A percentile compares a stretch with the other conserved stretches of the same genome.
Conservation (phyloP, 2,888 invertebrate species). For the Epiblema foenella region DNA sequence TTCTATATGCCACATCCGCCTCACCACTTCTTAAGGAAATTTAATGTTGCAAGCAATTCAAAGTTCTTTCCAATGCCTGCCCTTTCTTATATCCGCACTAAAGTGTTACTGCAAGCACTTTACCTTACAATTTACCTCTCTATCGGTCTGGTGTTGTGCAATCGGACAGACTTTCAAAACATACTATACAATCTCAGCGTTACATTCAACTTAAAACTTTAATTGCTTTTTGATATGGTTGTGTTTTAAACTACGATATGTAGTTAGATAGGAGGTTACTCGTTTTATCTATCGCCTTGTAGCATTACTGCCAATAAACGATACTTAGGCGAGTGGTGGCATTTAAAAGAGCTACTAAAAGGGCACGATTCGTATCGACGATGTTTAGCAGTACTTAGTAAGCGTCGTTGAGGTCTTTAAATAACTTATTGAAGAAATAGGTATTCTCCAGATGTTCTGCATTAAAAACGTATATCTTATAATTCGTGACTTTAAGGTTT, state of each 20-base stretch:
- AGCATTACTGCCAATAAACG: slow-evolving; percentile 43
- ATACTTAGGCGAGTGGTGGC: slow-evolving; percentile 43
- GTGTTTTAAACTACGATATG: neutral
- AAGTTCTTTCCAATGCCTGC: slow-evolving; percentile 36
- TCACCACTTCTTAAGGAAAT: slow-evolving; percentile 14
- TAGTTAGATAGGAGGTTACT: slow-evolving; percentile 6
- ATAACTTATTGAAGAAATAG: slow-evolving; percentile 21
- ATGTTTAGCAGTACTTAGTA: slow-evolving; percentile 38
- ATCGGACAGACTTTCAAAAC: neutral
- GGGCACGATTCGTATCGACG: slow-evolving; percentile 40
- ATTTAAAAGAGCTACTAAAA: slow-evolving; percentile 42
- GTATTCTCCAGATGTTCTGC: neutral
- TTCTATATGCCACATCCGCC: neutral
- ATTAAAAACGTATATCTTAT: neutral
- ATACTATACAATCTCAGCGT: neutral
- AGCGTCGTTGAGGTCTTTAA: slow-evolving; percentile 18
- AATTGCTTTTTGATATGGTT: neutral
- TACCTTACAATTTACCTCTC: slow-evolving; percentile 42
- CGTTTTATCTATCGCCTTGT: neutral
- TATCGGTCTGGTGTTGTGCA: slow-evolving; percentile 36
- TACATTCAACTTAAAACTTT: neutral
- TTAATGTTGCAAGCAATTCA: slow-evolving; percentile 26
- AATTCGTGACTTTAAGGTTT: too few species aligned
- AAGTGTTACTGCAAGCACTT: slow-evolving; percentile 37
- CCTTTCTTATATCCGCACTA: slow-evolving; percentile 38